Base-by-base conservation (phyloP, 1,140 invertebrate genomes). In the Bacillus rossius region DNA sequence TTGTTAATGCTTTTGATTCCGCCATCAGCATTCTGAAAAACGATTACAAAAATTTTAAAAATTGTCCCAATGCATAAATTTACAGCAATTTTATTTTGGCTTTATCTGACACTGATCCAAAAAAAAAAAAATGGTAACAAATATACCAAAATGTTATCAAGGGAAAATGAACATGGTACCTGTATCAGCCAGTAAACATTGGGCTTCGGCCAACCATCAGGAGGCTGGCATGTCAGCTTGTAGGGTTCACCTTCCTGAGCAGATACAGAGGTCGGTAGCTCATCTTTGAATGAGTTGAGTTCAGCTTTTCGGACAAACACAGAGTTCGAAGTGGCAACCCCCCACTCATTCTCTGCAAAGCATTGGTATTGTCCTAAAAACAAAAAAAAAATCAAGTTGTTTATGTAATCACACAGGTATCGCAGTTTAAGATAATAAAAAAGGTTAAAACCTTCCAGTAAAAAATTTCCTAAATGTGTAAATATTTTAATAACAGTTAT, bases 231-330 rank as follows among this genome's bases (percentile, higher is more conserved):
- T 1, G 83, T 83, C 26, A 98, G 71, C 65, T 90, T 89, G 73
- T 88, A 91, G 0, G 93, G 93, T 26, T 91, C 82, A 10, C 94
- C 94, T 75, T 97, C 94, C 14, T 86, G 79, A 0, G 89, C 92
- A 40, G 73, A 79, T 1, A 87, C 52, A 0, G 83, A 81, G 41
- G 75, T 67, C 42, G 81, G 82, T 8, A 73, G 73, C 45, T 88
- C 84, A 65, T 92, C 89, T 70, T 93, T 92, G 75, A 96, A 96
- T 0, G 89, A 89, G 72, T 94, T 94, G 55, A 96, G 75, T 72
- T 96, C 93, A 3, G 95, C 92, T 75, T 96, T 94, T n/a, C 94
- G 79, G 13, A 98, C 89, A 68, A 94, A 94, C 8, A 98, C 93
- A 0, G 92, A 92, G 73, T 97, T 96, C 0, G 93, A 95, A 0